Evolutionary conservation across 2,888 invertebrate species (phyloP), one percentile per base, ranked within the genome.

Genomic region (Eurois occulta): DNA sequence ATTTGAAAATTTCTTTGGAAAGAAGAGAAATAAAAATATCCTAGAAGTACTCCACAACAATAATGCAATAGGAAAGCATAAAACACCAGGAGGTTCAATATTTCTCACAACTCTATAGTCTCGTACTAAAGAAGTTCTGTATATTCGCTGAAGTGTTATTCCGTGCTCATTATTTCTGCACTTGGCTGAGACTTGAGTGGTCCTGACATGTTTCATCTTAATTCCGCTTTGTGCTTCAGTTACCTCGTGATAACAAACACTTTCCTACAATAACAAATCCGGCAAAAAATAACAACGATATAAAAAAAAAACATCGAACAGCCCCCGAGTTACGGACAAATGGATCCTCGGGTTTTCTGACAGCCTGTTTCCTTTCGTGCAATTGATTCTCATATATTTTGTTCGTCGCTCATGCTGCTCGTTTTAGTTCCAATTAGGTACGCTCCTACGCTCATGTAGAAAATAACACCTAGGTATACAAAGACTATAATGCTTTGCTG

Each of bases 91-190:
- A 38, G 24, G 5, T 32, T 65, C 41, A n/a, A 60, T 80, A 64
- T 55, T 52, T 70, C 46, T 48, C 38, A 35, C 18, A 58, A 35
- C 4, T 58, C 41, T 24, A 43, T 16, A 10, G 28, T 28, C 13
- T 68, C 48, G 24, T 71, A 24, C 35, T 18, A 43, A n/a, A 41
- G 2, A 35, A 67, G 75, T 55, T 70, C 43, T 60, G 7, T 83
- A 72, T 84, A 48, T 48, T 73, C 41, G 28, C 46, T 64, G 68
- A 65, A 69, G n/a, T 80, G 46, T 38, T 64, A 69, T 71, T 46
- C 52, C 52, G 28, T 28, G n/a, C 66, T 84, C 84, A 79, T 81
- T 81, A 81, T 79, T 81, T 79, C 73, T 73, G 72, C 73, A 79
- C 73, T 79, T 55, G 69, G 41, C 52, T 60, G 60, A 82, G 52